phyloP scores from a whole-genome alignment of 2,888 invertebrate genomes.

The Epistrophe grossulariae region DNA sequence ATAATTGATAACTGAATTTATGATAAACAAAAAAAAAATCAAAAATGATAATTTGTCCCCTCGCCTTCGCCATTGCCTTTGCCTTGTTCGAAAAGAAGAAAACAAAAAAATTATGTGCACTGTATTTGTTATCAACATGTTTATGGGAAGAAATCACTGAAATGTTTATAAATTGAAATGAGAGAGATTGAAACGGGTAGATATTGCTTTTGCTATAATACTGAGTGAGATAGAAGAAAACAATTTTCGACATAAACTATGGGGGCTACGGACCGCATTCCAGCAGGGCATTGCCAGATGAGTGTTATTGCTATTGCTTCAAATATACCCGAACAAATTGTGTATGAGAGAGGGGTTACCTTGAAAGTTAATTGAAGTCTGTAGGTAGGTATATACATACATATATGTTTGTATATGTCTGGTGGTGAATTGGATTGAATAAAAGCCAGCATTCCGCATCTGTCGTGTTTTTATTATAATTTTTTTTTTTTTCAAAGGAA shows the following conservation, averaged over 20 bases:
- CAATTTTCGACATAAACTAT: slow-evolving; percentile 75
- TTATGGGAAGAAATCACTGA: slow-evolving; percentile 72
- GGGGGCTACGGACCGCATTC: slow-evolving; percentile 74
- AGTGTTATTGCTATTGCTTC: slow-evolving; percentile 4
- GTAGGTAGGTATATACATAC: slow-evolving; percentile 11
- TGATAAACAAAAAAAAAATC: slow-evolving; percentile 52
- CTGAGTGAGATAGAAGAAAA: slow-evolving; percentile 48
- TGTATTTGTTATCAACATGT: slow-evolving; percentile 71
- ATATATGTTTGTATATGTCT: slow-evolving; percentile 24
- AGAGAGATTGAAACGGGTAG: slow-evolving; percentile 47
- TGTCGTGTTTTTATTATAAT: slow-evolving; percentile 51
- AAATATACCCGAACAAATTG: slow-evolving; percentile 45
- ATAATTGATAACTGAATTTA: slow-evolving; percentile 69
- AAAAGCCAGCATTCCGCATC: slow-evolving; percentile 70
- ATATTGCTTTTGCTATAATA: background rate
- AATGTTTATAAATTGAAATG: slow-evolving; percentile 64
- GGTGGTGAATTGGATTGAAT: slow-evolving; percentile 42
- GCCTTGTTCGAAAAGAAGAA: background rate
- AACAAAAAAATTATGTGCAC: slow-evolving; percentile 20
- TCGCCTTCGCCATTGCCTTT: slow-evolving; percentile 12
- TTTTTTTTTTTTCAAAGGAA: slow-evolving; percentile 58
- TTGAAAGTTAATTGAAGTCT: slow-evolving; percentile 71
- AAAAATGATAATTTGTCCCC: slow-evolving; percentile 49
- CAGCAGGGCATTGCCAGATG: slow-evolving; percentile 64
- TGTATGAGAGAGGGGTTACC: slow-evolving; percentile 64